Conservation (phyloP, 1,140 invertebrate species). For the Cherax quadricarinatus region DNA sequence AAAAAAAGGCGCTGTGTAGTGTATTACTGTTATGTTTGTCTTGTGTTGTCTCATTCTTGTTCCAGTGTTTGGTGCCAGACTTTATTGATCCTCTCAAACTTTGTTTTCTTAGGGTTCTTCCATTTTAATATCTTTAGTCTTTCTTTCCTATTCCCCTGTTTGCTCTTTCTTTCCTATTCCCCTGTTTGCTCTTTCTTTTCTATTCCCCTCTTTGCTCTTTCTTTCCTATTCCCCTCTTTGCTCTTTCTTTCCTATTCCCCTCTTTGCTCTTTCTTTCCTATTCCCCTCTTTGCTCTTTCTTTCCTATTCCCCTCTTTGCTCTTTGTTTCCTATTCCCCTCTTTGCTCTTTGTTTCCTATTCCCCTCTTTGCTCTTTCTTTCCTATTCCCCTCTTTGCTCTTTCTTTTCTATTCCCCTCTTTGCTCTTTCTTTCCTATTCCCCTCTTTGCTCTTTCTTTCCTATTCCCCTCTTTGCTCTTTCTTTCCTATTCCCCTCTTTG, state of each 20-base stretch:
- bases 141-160: not conserved
- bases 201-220: not conserved
- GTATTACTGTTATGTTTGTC: too few species aligned
- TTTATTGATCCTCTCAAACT: not conserved
- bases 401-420: not conserved
- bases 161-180: not conserved
- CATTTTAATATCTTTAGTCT: not conserved
- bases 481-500: not conserved
- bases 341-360: too few species aligned
- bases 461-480: not conserved
- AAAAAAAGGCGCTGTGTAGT: too few species aligned
- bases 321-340: too few species aligned
- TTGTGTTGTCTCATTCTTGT: too few species aligned
- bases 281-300: too few species aligned
- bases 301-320: not conserved
- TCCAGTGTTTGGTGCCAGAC: too few species aligned
- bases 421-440: too few species aligned
- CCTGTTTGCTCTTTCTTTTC: not conserved
- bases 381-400: not conserved
- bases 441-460: too few species aligned
- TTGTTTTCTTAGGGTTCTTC: not conserved
- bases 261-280: too few species aligned
- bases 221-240: not conserved
- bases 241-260: too few species aligned
- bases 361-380: not conserved